Percentiles rank a stretch among this genome's conserved stretches.
Evolutionary conservation across 2,113 vertebrate genomes (phyloP).

Genomic region (Seriola aureovittata): DNA sequence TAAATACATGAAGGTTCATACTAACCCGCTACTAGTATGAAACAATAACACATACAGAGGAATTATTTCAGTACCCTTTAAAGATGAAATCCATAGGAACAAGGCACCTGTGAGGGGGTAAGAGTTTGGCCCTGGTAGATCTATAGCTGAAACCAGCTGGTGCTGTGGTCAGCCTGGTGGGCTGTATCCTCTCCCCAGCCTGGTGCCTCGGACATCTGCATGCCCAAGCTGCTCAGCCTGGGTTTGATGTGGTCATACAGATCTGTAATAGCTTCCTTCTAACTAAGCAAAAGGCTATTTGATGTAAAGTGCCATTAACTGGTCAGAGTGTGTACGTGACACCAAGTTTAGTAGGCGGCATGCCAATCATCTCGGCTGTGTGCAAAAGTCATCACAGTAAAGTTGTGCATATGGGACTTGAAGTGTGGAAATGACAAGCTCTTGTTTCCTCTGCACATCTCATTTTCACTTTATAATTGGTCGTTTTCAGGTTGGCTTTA

Average conservation of each 20-base stretch:
- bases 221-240: slow-evolving; percentile 58
- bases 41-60: slow-evolving; percentile 3
- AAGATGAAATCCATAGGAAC: slow-evolving; percentile 66
- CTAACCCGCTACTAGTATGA: slow-evolving; percentile 12
- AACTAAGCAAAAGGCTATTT: slow-evolving; percentile 52
- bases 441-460: slow-evolving; percentile 81
- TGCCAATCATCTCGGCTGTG: slow-evolving; percentile 47
- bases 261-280: slow-evolving; percentile 61
- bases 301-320: slow-evolving; percentile 55
- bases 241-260: slow-evolving; percentile 71
- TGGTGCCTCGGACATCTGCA: slow-evolving; percentile 69
- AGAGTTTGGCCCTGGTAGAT: slow-evolving; percentile 58
- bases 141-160: slow-evolving; percentile 76
- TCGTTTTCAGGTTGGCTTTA: slow-evolving; percentile 88
- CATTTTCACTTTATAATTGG: slow-evolving; percentile 88
- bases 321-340: slow-evolving; percentile 54
- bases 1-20: slow-evolving; percentile 1
- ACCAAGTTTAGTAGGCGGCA: slow-evolving; percentile 39
- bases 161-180: slow-evolving; percentile 78
- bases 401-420: slow-evolving; percentile 73
- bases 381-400: slow-evolving; percentile 70
- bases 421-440: slow-evolving; percentile 76
- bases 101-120: slow-evolving; percentile 65
- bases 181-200: slow-evolving; percentile 58
- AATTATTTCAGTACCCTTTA: slow-evolving; percentile 57